A percentile compares a stretch with the other conserved stretches of the same genome.
These are phyloP conservation scores for Oithona nana DNA, from an alignment of 2,888 invertebrate species.

Conservation along the genomic window DNA sequence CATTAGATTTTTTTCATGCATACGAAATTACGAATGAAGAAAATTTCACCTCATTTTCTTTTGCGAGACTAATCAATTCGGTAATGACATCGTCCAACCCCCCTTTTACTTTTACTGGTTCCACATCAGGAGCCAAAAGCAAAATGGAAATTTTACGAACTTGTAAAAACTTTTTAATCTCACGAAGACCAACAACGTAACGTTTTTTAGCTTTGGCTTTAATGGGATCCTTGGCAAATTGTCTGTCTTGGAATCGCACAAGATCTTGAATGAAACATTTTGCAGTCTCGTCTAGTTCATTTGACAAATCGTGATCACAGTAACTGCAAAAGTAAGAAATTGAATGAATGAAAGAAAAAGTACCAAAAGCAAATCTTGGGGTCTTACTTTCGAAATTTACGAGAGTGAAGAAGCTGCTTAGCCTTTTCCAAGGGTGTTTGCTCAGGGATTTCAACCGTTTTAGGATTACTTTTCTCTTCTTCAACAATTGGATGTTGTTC, in stretches of 20 bases:
- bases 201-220: constrained; percentile 36
- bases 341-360: neutral
- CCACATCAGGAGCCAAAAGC: constrained; percentile 43
- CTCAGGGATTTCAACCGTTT: neutral
- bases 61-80: constrained; percentile 28
- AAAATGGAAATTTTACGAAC: constrained; percentile 39
- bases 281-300: constrained; percentile 34
- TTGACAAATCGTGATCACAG: constrained; percentile 40
- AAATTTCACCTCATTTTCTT: constrained; percentile 20
- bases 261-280: constrained; percentile 35
- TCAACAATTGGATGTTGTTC: too few relatives aligned
- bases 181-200: constrained; percentile 41
- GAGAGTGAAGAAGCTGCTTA: constrained; percentile 26
- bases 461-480: neutral
- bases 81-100: constrained; percentile 38
- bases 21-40: neutral
- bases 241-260: constrained; percentile 40
- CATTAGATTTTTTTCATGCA: too few relatives aligned
- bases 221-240: constrained; percentile 37
- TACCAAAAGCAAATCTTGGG: neutral
- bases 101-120: constrained; percentile 33
- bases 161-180: constrained; percentile 38
- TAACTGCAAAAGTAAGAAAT: constrained; percentile 27
- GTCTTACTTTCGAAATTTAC: constrained; percentile 30
- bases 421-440: neutral